Evolutionary conservation across 2,888 invertebrate species (phyloP).

Genomic region (Siphlonurus alternatus): DNA sequence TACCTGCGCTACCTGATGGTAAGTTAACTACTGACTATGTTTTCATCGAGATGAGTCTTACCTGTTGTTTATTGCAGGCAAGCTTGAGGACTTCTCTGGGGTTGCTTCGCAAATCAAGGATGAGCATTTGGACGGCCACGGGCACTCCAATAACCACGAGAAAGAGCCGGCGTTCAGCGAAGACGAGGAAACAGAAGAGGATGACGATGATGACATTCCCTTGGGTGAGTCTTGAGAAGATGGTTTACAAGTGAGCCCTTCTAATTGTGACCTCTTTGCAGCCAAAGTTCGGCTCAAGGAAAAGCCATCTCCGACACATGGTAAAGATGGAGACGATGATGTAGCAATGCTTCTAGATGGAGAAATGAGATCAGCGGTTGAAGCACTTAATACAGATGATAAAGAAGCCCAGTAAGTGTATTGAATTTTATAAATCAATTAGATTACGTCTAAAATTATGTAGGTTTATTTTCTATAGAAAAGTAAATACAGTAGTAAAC

Average conservation of each 20-base stretch:
- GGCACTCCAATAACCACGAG: slow-evolving; percentile 32
- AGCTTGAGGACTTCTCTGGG: slow-evolving; percentile 24
- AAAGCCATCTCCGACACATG: slow-evolving; percentile 18
- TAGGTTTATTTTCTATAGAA: not conserved
- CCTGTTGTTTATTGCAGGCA: slow-evolving; percentile 20
- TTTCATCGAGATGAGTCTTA: not conserved
- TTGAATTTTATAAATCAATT: not conserved
- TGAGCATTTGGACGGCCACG: slow-evolving; percentile 22
- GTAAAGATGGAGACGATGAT: slow-evolving; percentile 23
- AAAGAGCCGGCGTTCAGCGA: slow-evolving; percentile 67
- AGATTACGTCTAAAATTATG: too few relatives aligned
- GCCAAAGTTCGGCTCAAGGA: slow-evolving; percentile 55
- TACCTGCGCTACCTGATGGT: slow-evolving; percentile 36
- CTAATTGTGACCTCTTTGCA: too few relatives aligned
- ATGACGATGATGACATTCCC: slow-evolving; percentile 59
- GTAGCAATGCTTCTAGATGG: slow-evolving; percentile 32
- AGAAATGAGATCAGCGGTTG: slow-evolving; percentile 36
- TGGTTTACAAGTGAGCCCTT: not conserved
- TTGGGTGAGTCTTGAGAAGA: slow-evolving; percentile 22
- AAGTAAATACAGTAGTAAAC: not conserved
- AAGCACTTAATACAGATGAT: slow-evolving; percentile 37
- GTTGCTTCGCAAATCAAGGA: slow-evolving; percentile 2
- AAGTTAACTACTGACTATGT: slow-evolving; percentile 13
- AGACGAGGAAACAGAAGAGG: slow-evolving; percentile 62
- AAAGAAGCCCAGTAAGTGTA: slow-evolving; percentile 27